A percentile compares a stretch with the other conserved stretches of the same genome.
Conservation (phyloP, 2,113 vertebrate genomes). For the Misgurnus mizolepis region DNA sequence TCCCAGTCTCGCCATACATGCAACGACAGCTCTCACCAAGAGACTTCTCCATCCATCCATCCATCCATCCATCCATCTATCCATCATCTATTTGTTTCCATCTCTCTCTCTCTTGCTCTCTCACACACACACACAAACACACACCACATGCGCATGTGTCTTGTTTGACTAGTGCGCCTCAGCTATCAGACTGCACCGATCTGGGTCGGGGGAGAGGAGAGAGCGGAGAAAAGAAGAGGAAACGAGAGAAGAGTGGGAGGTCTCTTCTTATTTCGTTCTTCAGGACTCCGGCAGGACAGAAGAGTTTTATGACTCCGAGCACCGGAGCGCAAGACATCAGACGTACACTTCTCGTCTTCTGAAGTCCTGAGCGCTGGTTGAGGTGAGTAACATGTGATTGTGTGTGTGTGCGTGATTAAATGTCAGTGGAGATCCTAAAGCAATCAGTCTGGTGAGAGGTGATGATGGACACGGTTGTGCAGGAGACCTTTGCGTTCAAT, state of each 20-base stretch:
- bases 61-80: conserved; percentile 55
- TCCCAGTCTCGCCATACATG: conserved; percentile 57
- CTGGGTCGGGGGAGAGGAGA: conserved; percentile 34
- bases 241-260: conserved; percentile 31
- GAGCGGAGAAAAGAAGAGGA: conserved; percentile 33
- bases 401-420: conserved; percentile 21
- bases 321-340: conserved; percentile 31
- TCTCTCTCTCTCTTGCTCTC: conserved; percentile 15
- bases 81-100: conserved; percentile 55
- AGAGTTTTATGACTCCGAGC: conserved; percentile 28
- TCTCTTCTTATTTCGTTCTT: conserved; percentile 12
- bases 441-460: not conserved
- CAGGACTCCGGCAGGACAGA: conserved; percentile 28
- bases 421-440: conserved; percentile 2
- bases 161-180: conserved; percentile 52
- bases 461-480: not conserved
- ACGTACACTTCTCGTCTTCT: not conserved
- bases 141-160: conserved; percentile 51
- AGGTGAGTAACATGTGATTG: conserved; percentile 36
- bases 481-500: not conserved
- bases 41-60: conserved; percentile 49
- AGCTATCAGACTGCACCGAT: conserved; percentile 42
- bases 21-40: conserved; percentile 35
- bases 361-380: not conserved
- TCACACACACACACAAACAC: conserved; percentile 56